Evolutionary conservation across 2,888 invertebrate genomes (phyloP), one percentile per base, ranked within the genome.

Genomic region (Troides oblongomaculatus): DNA sequence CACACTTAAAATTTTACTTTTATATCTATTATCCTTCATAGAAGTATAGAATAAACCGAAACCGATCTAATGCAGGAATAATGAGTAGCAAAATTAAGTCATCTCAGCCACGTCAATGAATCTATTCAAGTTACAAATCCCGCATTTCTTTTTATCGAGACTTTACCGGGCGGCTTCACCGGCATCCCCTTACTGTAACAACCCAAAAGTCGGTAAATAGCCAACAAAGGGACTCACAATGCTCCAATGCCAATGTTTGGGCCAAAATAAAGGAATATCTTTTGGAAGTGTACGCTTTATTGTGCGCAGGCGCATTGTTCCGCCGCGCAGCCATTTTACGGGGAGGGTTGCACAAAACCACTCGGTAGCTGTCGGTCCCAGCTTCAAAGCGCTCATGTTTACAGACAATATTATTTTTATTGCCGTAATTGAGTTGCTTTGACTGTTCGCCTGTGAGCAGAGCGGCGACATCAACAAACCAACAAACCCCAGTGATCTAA

Each of bases 201-300:
- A 84, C 89, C 91, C 89, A 87, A 91, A 89, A 91, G 90, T 92
- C 88, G 90, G 91, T 91, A 92, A 92, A 92, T 88, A 89, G 83
- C 72, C 78, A 81, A 92, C 92, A 92, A 92, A 87, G 62, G 83
- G 88, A 76, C 72, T 75, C 75, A 92, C 92, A 92, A 92, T 89
- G 74, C 81, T 73, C 86, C 85, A 87, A 90, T 89, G 87, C 90
- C 92, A 86, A 92, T 92, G 92, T 92, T 92, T 92, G 89, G 89
- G 80, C 84, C 83, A 85, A 87, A 85, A 91, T 89, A 91, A 92
- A 86, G 81, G 82, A 83, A 84, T 79, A 84, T 89, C 87, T 88
- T 21, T 84, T 81, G 78, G 76, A 90, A 89, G 86, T 87, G 81
- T 76, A 81, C 73, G 75, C 73, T 72, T 76, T 72, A 85, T 92